phyloP scores from a whole-genome alignment of 2,113 vertebrate genomes.

The Chaenogobius annularis region DNA sequence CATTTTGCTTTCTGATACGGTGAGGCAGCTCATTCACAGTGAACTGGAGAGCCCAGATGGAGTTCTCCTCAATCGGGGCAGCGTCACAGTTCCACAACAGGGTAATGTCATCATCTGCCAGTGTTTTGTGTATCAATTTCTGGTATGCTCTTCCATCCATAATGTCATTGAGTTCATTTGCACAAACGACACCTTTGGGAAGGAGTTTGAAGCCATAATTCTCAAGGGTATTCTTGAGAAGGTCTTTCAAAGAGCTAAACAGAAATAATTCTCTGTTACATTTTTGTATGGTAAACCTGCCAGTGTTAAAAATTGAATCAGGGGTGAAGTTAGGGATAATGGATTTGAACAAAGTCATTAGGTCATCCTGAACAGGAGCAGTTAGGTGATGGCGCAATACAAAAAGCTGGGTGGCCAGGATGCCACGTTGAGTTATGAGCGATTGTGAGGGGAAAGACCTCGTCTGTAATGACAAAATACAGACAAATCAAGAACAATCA shows the following conservation, averaged over 20 bases:
- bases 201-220: slow-evolving; percentile 1
- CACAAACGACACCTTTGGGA: slow-evolving; percentile 15
- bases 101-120: slow-evolving; percentile 25
- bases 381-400: slow-evolving; percentile 18
- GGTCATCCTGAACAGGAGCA: not conserved
- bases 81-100: slow-evolving; percentile 28
- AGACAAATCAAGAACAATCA: not conserved
- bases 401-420: slow-evolving; percentile 16
- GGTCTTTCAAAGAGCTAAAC: slow-evolving; percentile 22
- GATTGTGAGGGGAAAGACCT: not conserved
- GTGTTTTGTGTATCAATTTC: slow-evolving; percentile 11
- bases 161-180: slow-evolving; percentile 17
- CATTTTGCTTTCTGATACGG: slow-evolving; percentile 20
- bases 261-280: slow-evolving; percentile 14
- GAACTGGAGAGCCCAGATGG: slow-evolving; percentile 39
- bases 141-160: slow-evolving; percentile 38
- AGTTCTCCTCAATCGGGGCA: not conserved
- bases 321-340: slow-evolving; percentile 1
- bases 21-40: slow-evolving; percentile 31
- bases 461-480: not conserved
- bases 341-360: slow-evolving; percentile 19
- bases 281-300: not conserved
- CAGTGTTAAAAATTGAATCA: not conserved
- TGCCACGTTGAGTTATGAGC: slow-evolving; percentile 4
- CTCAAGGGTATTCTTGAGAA: slow-evolving; percentile 15